phyloP scores from a whole-genome alignment of 2,888 invertebrate species.

The Drosophila infuscata region DNA sequence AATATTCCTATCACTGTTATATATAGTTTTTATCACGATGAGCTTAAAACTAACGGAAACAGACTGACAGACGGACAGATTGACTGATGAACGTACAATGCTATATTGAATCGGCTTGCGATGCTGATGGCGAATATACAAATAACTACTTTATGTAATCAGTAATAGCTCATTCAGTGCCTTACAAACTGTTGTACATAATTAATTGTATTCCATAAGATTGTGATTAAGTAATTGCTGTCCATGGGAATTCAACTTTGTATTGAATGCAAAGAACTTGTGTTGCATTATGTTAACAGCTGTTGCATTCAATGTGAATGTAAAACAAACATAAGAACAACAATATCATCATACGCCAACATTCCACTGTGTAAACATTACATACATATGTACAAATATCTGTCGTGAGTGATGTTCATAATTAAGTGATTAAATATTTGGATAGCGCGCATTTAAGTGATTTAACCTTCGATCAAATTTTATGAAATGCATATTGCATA shows the following conservation, averaged over 20 bases:
- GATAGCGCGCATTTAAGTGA: slow-evolving; percentile 26
- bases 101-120: background rate
- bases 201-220: background rate
- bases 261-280: slow-evolving; percentile 9
- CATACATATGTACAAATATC: background rate
- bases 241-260: background rate
- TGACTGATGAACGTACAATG: too few relatives aligned
- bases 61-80: background rate
- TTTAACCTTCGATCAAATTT: slow-evolving; percentile 46
- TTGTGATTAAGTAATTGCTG: background rate
- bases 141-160: background rate
- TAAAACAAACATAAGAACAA: slow-evolving; percentile 11
- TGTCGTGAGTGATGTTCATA: slow-evolving; percentile 20
- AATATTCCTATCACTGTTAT: background rate
- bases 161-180: background rate
- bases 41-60: background rate
- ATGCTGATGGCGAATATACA: too few relatives aligned
- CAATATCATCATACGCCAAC: background rate
- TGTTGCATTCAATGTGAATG: slow-evolving; percentile 13
- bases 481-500: slow-evolving; percentile 23
- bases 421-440: slow-evolving; percentile 47
- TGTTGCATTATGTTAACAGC: slow-evolving; percentile 10
- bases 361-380: slow-evolving; percentile 19
- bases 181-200: background rate
- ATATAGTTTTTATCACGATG: background rate